These are phyloP conservation scores for Aelia acuminata DNA, from an alignment of 2,888 invertebrate genomes.

Conservation along the genomic window DNA sequence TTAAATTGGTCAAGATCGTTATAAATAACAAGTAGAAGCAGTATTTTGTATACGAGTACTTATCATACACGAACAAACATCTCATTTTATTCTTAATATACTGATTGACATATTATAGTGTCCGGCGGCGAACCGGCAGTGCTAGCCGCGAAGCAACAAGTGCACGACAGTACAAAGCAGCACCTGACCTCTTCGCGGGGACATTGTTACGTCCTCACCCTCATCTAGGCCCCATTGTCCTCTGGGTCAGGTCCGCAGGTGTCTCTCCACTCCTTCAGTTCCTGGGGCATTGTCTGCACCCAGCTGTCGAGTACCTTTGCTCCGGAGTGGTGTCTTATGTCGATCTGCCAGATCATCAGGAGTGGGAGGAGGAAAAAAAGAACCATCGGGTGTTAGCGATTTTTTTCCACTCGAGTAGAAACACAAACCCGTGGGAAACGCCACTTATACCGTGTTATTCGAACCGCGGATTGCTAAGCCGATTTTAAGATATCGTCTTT, in stretches of 20 bases:
- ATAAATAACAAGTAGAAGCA: too few relatives aligned
- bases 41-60: too few relatives aligned
- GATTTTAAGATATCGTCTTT: neutral
- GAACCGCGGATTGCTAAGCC: neutral
- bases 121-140: neutral
- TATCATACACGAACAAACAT: too few relatives aligned
- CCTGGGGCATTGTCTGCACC: neutral
- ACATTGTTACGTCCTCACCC: neutral
- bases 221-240: neutral
- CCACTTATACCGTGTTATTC: neutral
- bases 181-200: neutral
- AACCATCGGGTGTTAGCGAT: neutral
- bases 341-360: constrained; percentile 1
- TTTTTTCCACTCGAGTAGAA: neutral
- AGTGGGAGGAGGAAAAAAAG: neutral
- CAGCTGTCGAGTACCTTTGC: neutral
- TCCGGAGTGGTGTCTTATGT: constrained; percentile 23
- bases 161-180: neutral
- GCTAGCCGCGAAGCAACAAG: neutral
- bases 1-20: too few relatives aligned
- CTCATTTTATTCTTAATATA: too few relatives aligned
- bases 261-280: neutral
- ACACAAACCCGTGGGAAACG: neutral
- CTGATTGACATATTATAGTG: too few relatives aligned
- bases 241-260: neutral